Conservation (phyloP, 2,113 vertebrate species). For the Lepisosteus oculatus region DNA sequence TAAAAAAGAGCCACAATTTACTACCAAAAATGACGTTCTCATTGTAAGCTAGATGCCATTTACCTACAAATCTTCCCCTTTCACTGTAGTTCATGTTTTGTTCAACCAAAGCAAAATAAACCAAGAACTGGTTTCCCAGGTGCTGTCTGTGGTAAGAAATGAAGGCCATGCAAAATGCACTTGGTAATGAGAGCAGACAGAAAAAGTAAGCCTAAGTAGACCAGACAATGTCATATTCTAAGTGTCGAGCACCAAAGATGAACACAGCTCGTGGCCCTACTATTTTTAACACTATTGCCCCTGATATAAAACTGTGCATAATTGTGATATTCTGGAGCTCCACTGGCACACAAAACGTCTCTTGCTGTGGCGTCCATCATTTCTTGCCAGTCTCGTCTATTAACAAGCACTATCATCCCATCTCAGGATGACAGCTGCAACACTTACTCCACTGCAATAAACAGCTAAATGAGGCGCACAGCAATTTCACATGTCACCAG, state of each 20-base stretch:
- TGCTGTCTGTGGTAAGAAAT: not conserved
- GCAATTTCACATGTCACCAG: conserved; percentile 83
- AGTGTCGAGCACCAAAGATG: conserved; percentile 46
- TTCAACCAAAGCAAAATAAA: not conserved
- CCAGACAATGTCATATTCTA: conserved; percentile 37
- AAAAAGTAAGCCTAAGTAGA: conserved; percentile 7
- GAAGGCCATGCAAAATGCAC: not conserved
- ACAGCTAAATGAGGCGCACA: conserved; percentile 84
- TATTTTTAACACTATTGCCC: conserved; percentile 66
- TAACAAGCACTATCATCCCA: conserved; percentile 81
- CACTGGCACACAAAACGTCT: conserved; percentile 77
- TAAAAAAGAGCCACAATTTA: too few relatives aligned
- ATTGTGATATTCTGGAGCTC: conserved; percentile 74
- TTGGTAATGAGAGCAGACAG: not conserved
- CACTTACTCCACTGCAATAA: conserved; percentile 84
- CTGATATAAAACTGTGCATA: conserved; percentile 75
- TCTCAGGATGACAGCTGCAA: conserved; percentile 80
- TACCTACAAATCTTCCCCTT: not conserved
- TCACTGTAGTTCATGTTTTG: not conserved
- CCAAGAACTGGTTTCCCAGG: not conserved
- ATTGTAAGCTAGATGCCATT: not conserved
- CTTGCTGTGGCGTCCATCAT: conserved; percentile 79
- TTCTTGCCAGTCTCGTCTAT: conserved; percentile 83
- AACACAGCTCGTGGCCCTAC: conserved; percentile 53
- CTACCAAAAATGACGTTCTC: too few relatives aligned